These are phyloP conservation scores for Geophilus truncorum DNA, from an alignment of 2,888 invertebrate species.

Conservation along the genomic window DNA sequence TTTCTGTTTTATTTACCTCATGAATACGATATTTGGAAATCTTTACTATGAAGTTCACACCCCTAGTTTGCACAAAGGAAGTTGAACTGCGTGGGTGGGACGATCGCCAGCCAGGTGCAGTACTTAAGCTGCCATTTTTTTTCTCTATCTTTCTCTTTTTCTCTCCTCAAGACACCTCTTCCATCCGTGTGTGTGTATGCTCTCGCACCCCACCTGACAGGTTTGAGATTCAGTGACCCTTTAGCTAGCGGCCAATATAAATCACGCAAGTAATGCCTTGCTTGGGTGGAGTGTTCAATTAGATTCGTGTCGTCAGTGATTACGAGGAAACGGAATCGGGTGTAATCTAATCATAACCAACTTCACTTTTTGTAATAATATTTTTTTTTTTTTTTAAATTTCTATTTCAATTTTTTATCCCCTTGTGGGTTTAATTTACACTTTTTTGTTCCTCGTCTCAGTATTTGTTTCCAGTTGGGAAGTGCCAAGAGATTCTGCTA, in stretches of 20 bases:
- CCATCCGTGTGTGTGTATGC: not conserved
- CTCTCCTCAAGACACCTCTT: not conserved
- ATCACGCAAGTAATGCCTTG: not conserved
- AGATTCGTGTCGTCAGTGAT: conserved; percentile 16
- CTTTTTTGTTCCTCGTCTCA: not conserved
- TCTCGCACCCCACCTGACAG: not conserved
- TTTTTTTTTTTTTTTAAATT: not conserved
- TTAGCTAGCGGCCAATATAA: conserved; percentile 11
- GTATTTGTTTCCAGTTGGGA: conserved; percentile 12
- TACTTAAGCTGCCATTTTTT: conserved; percentile 8
- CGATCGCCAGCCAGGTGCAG: not conserved
- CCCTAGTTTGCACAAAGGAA: not conserved
- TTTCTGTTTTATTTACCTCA: too few relatives aligned
- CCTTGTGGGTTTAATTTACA: not conserved
- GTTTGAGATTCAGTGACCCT: conserved; percentile 12
- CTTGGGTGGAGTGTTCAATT: conserved; percentile 20
- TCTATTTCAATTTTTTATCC: not conserved
- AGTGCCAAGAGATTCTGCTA: conserved; percentile 10
- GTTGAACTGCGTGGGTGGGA: not conserved
- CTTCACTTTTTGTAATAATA: not conserved
- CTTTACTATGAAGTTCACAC: too few relatives aligned
- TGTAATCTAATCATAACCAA: not conserved
- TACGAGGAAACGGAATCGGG: not conserved
- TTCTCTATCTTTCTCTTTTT: not conserved
- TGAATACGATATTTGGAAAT: too few relatives aligned